Evolutionary conservation across 2,797 vertebrate genomes (phyloP), one percentile per base, ranked within the genome.

Genomic region (Rhabdomys pumilio): DNA sequence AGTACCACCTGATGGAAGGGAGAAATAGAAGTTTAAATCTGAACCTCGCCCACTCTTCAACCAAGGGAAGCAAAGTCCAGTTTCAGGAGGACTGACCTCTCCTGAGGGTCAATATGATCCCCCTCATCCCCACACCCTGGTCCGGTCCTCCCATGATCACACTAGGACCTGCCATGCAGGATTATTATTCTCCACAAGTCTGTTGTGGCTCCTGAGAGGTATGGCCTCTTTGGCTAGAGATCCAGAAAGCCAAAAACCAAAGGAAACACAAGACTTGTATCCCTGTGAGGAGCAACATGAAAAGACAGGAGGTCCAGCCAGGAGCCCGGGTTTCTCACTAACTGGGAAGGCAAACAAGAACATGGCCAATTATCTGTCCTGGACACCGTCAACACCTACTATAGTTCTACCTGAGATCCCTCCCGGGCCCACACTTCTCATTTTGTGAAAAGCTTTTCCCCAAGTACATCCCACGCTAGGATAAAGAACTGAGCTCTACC

Each of bases 121-220:
- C 65, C 72, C 22, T 3, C 55, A 26, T 11, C 53, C 22, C n/a
- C 22, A 6, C 3, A 15, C 44, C 19, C n/a, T 19, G 2, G 4
- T 41, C 26, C 55, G 2, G 4, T 41, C 26, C 55, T 11, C 1
- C 2, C 41, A 29, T 50, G 3, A 7, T 67, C 13, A 8, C 3
- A n/a, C 72, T 0, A 24, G 11, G 11, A 11, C 92, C 89, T 63
- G 26, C 17, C n/a, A 91, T 57, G 13, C 1, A 20, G 57, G 9
- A 57, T 76, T n/a, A 3, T 59, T 44, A n/a, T 53, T 84, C 44
- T 94, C 99, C 99, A 88, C 98, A 99, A 31, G 99, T 99, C 22
- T 99, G 99, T 97, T 99, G 9, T 99, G 99, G 98, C 98, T 99
- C 41, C 98, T 24, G 63, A 99, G 99, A 99, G 97, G 98, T 99